Conservation (phyloP, 35 echinoderm and acorn worm species). For the Holothuria glaberrima region DNA sequence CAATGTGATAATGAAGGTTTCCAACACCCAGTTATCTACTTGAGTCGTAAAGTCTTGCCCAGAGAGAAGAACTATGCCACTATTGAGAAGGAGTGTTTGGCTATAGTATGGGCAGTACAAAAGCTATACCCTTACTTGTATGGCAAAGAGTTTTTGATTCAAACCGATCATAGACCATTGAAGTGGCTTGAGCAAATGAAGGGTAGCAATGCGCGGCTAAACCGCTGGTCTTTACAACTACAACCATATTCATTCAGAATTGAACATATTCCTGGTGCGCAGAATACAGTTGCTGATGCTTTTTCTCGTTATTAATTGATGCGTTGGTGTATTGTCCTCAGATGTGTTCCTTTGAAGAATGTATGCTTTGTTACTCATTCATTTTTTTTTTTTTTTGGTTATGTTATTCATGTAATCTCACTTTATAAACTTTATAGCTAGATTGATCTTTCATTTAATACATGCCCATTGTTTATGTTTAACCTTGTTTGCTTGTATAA, state of each 20-base stretch:
- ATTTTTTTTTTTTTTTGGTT: background rate
- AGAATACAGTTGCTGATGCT: constrained; percentile 2
- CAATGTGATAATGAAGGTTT: constrained; percentile 1
- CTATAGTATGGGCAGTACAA: too few species aligned
- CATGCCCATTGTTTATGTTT: background rate
- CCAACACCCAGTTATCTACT: too few species aligned
- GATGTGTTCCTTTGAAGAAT: constrained; percentile 1
- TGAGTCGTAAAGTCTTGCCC: background rate
- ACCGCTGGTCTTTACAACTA: background rate
- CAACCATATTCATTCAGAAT: background rate
- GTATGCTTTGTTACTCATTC: background rate
- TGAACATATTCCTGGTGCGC: background rate
- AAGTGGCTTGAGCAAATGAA: constrained; percentile 7
- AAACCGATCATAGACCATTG: background rate
- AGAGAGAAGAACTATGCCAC: too few species aligned
- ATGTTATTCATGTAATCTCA: constrained; percentile 2
- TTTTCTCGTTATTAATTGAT: background rate
- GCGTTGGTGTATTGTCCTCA: background rate
- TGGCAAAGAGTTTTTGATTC: background rate
- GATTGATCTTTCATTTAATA: background rate
- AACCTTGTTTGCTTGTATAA: background rate
- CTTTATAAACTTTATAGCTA: background rate
- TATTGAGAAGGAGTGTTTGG: too few species aligned
- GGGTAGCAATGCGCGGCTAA: background rate
- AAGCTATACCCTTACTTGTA: background rate